Evolutionary conservation across 2,113 vertebrate species (phyloP).

Genomic region (Symphodus melops): DNA sequence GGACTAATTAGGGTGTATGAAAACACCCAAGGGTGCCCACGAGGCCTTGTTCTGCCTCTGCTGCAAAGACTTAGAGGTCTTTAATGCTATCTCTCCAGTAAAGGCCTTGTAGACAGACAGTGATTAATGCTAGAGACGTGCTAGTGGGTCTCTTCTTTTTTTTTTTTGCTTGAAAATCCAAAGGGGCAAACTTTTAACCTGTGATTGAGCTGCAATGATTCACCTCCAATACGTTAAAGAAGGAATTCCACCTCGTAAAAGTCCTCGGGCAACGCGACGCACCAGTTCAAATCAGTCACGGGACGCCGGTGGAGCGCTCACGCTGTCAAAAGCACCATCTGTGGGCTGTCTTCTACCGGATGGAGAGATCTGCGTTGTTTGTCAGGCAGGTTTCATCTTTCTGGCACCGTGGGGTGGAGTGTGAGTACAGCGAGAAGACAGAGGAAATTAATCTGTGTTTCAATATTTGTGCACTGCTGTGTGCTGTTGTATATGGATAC

Average conservation of each 20-base stretch:
- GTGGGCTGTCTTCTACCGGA: constrained; percentile 48
- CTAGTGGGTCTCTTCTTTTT: constrained; percentile 30
- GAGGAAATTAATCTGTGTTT: constrained; percentile 57
- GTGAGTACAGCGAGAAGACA: constrained; percentile 22
- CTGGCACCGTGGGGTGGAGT: constrained; percentile 46
- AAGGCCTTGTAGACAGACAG: constrained; percentile 54
- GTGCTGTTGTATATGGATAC: constrained; percentile 48
- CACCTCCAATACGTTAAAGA: constrained; percentile 59
- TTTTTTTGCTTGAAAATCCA: constrained; percentile 21
- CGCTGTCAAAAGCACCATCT: constrained; percentile 62
- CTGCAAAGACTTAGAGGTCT: constrained; percentile 45
- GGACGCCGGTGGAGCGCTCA: constrained; percentile 43
- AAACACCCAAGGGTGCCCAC: constrained; percentile 63
- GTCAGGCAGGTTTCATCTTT: constrained; percentile 40
- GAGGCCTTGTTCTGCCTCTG: constrained; percentile 38
- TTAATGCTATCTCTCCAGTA: constrained; percentile 40
- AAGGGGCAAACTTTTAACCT: constrained; percentile 64
- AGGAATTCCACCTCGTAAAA: constrained; percentile 27
- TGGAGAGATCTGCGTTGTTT: constrained; percentile 19
- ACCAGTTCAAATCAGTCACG: constrained; percentile 44
- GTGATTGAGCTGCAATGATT: constrained; percentile 58
- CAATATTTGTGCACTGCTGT: constrained; percentile 49
- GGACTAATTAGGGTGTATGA: constrained; percentile 70
- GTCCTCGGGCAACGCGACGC: constrained; percentile 38
- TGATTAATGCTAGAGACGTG: constrained; percentile 59